Base-by-base conservation (phyloP, 2,113 vertebrate species). In the Erythrocercus mccallii region DNA sequence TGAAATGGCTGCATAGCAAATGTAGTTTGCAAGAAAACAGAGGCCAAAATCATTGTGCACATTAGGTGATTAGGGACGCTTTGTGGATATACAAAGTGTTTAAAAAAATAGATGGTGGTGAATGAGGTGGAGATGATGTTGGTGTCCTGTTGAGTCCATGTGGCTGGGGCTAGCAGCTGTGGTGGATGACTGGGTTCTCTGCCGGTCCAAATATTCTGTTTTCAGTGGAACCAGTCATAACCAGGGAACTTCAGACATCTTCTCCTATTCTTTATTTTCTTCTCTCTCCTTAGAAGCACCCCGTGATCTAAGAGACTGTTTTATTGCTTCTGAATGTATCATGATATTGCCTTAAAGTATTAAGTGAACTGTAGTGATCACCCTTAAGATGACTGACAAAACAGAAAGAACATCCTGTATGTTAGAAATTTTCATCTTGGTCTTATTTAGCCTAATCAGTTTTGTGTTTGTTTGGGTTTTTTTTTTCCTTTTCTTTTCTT, bases 31-130 rank as follows among this genome's bases (percentile, higher is more conserved):
- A 74, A 74, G n/a, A 5, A 48, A 47, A n/a, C 11, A 33, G 40
- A 64, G 11, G 83, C 33, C 35, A 60, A 87, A 79, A 17, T 85
- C 6, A 58, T 17, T 58, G 13, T 57, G 17, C 23, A 15, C 0
- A 0, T 51, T 35, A 33, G 37, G n/a, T 38, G 8, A 30, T 27
- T 18, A 73, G 25, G 16, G 31, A 38, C 0, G 0, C 13, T 50
- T 68, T 80, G 10, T 65, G 68, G 33, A 18, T 83, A 23, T 38
- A 23, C 12, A 44, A n/a, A 51, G 13, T 53, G 28, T 78, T 66
- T 47, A 11, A 22, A 37, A 48, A 50, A 73, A 45, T 12, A 37
- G 8, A 8, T 51, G 22, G 5, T 37, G 30, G 15, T 80, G 28
- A 68, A 53, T 37, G 51, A 89, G 16, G 25, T 83, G 25, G 44